phyloP scores from a whole-genome alignment of 2,113 vertebrate genomes.

The Desmodus rotundus region DNA sequence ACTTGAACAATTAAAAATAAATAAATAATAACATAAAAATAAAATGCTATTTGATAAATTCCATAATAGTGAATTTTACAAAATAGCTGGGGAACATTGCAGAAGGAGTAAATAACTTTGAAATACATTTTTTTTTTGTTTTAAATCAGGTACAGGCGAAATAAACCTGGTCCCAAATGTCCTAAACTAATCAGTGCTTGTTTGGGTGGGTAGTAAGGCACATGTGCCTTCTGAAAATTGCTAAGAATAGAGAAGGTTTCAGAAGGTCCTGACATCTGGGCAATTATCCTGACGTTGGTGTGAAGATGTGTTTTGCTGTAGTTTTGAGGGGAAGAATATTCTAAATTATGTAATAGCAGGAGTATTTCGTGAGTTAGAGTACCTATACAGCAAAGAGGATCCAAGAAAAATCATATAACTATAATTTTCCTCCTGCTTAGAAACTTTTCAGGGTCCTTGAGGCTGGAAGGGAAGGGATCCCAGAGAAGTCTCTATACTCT shows the following conservation, averaged over 20 bases:
- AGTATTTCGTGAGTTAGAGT: neutral
- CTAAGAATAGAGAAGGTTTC: neutral
- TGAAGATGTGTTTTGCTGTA: neutral
- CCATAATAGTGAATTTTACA: neutral
- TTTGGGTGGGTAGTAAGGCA: neutral
- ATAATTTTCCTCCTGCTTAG: neutral
- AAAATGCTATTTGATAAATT: conserved; percentile 22
- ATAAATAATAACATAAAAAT: neutral
- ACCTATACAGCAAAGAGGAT: neutral
- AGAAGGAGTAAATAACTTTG: conserved; percentile 4
- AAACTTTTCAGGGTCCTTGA: neutral
- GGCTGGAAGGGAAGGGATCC: neutral
- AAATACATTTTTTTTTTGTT: neutral
- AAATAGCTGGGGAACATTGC: neutral
- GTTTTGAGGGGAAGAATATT: neutral
- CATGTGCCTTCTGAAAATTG: neutral
- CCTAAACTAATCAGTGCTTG: neutral
- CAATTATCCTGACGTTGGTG: neutral
- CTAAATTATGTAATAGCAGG: neutral
- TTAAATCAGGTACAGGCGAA: neutral
- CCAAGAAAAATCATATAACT: neutral
- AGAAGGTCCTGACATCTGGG: neutral
- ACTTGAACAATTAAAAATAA: too few species aligned
- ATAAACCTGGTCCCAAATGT: neutral
- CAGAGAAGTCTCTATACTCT: neutral